Conservation (phyloP, 2,888 invertebrate genomes). For the Chirona hameri region DNA sequence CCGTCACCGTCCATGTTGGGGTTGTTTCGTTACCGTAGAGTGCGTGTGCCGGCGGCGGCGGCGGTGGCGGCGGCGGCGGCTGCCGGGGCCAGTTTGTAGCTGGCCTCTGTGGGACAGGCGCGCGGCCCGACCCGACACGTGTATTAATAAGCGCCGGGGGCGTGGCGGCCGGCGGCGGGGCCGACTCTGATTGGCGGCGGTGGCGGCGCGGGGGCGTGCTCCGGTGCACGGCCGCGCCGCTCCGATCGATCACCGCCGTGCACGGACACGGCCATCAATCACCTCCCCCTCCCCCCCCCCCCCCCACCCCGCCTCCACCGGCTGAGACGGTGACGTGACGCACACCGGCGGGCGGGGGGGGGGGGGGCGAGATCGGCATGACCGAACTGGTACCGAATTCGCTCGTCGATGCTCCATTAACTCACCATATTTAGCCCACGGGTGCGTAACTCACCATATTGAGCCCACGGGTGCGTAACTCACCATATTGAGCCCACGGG, state of each 20-base stretch:
- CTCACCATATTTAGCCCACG: no score
- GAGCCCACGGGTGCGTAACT: no score
- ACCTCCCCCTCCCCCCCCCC: not conserved
- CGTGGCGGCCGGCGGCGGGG: not conserved
- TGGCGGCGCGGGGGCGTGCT: not conserved
- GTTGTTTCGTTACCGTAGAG: not conserved
- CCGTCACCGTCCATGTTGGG: not conserved
- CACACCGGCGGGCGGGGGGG: not conserved
- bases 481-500: no score
- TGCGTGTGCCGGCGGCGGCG: not conserved
- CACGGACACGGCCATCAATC: constrained; percentile 1
- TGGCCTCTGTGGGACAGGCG: not conserved
- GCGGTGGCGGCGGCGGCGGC: not conserved
- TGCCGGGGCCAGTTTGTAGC: not conserved
- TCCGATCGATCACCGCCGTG: not conserved
- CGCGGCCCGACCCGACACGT: not conserved
- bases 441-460: no score
- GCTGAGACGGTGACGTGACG: not conserved
- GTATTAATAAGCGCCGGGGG: constrained; percentile 28
- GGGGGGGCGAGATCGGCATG: no score
- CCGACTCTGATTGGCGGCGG: not conserved
- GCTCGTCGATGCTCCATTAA: no score
- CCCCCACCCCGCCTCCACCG: not conserved
- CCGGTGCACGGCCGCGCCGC: not conserved
- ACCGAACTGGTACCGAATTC: no score